Evolutionary conservation across 2,113 vertebrate species (phyloP), one percentile per base, ranked within the genome.

Genomic region (Synodontis membranacea): DNA sequence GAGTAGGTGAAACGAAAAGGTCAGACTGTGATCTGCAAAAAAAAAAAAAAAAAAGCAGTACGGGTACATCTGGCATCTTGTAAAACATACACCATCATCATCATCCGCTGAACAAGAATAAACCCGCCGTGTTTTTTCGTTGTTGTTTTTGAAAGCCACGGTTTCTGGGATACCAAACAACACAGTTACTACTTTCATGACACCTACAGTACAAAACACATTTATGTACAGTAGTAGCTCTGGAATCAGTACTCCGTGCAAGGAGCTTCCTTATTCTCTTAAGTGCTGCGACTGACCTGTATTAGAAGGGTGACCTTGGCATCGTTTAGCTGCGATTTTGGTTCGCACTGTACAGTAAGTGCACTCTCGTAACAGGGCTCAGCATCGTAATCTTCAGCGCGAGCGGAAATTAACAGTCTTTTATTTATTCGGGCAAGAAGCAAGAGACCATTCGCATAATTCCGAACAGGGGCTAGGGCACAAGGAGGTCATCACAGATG

Each of bases 11-110:
- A 37, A 25, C 21, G 76, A 23, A 56, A 56, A 54, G 48, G 76
- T 54, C 76, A 80, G 76, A 39, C 5, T 78, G 74, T 19, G 74
- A 78, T 42, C 37, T 72, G 19, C 19, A 72, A 72, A 62, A n/a
- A n/a, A n/a, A n/a, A n/a, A n/a, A n/a, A n/a, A n/a, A n/a, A n/a
- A n/a, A 70, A 68, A 34, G 72, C 75, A 31, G 6, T 10, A 31
- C 14, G 1, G 15, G 31, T 52, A 31, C 34, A 80, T 37, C 31
- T 11, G 31, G 12, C 76, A 80, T 80, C 31, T 54, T 80, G 76
- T 56, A 37, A 37, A 23, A 56, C 72, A 48, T 42, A 42, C 12
- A 75, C 44, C 14, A 75, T 15, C 12, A 28, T 74, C 39, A 48
- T 48, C 39, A 1, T n/a, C n/a, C n/a, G 23, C 70, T 44, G 10